Evolutionary conservation across 2,888 invertebrate species (phyloP), one percentile per base, ranked within the genome.

Genomic region (Autographa pulchrina): DNA sequence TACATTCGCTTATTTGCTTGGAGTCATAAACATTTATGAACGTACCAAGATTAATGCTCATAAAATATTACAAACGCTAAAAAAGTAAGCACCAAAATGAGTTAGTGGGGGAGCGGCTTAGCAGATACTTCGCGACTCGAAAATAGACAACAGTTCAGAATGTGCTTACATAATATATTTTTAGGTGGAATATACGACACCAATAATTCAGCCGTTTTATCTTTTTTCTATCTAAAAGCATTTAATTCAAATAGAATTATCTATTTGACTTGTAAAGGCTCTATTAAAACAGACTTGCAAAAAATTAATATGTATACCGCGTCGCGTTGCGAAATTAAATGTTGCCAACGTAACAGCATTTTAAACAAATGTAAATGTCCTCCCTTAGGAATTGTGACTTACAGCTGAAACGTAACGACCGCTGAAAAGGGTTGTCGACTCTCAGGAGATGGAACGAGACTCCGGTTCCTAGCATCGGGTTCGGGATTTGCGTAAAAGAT

Each of bases 371-470:
- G 83, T 85, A 88, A 88, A 89, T 85, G 80, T 84, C 83, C 68
- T 76, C 86, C 80, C 86, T 62, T 38, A 78, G 75, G 88, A 85
- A 68, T 77, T 82, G 82, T 83, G 84, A 84, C 84, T 81, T 84
- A 84, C 83, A 84, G 85, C 87, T 86, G 87, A 88, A 85, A 89
- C 87, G 86, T 86, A 88, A 88, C 85, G 85, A 83, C 84, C 83
- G 86, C 82, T 83, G 86, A 85, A 85, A 89, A 86, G 83, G 86
- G 88, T 84, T 82, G 81, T 80, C 74, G 77, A 58, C 59, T 88
- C 89, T 85, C 89, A 71, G 62, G 86, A 89, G 89, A 85, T 79
- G 80, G 78, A 84, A 86, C 82, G 83, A 76, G 82, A 87, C 77
- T 81, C 81, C 81, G 79, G 83, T 87, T 84, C 82, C 84, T 73